phyloP scores from a whole-genome alignment of 1,140 invertebrate genomes.

The Orius laevigatus region DNA sequence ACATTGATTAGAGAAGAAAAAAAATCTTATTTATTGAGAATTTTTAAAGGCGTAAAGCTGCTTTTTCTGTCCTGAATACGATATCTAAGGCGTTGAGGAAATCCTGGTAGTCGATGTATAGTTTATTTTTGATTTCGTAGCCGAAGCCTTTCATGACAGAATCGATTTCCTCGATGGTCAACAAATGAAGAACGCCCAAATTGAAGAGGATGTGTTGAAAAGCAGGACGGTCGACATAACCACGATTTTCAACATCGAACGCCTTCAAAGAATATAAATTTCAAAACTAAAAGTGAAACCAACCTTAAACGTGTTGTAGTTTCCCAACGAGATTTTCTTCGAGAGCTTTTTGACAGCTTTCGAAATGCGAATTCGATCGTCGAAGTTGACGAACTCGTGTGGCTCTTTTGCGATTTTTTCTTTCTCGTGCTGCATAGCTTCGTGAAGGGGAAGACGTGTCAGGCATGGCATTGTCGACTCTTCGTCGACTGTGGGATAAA shows the following conservation, averaged over 20 bases:
- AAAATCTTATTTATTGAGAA: too few species aligned
- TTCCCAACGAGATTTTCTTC: neutral
- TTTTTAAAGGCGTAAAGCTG: neutral
- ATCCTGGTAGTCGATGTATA: neutral
- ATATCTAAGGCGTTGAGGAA: conserved; percentile 1
- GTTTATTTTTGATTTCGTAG: neutral
- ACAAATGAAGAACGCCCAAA: neutral
- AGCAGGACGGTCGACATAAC: neutral
- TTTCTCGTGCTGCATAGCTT: neutral
- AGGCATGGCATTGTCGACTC: neutral
- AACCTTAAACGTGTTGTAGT: conserved; percentile 2
- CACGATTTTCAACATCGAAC: neutral
- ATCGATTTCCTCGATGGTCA: neutral
- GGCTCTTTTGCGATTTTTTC: neutral
- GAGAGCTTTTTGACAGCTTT: neutral
- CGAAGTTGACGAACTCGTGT: conserved; percentile 5
- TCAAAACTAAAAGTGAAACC: neutral
- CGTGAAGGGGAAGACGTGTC: neutral
- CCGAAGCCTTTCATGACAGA: conserved; percentile 1
- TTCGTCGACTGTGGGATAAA: neutral
- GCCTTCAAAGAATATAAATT: neutral
- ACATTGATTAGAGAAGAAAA: too few species aligned
- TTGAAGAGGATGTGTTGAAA: neutral
- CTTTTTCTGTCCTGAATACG: conserved; percentile 3
- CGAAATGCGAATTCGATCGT: neutral